A percentile compares a stretch with the other conserved stretches of the same genome.
Evolutionary conservation across 2,113 vertebrate genomes (phyloP).

Genomic region (Protomyctophum bolini): DNA sequence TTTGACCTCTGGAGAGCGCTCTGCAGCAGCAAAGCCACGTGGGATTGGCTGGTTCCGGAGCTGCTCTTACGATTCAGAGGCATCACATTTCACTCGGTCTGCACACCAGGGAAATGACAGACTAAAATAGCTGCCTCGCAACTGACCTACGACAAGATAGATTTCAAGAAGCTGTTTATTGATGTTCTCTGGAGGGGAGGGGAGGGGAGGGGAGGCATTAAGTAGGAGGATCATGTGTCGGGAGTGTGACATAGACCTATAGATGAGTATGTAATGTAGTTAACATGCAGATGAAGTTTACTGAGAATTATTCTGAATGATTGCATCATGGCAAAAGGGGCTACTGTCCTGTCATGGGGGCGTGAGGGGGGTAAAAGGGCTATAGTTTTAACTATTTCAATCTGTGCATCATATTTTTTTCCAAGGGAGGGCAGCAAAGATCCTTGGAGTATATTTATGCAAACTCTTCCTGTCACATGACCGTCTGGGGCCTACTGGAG

Average conservation of each 20-base stretch:
- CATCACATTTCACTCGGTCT: conserved; percentile 62
- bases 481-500: conserved; percentile 48
- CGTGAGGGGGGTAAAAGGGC: too few species aligned
- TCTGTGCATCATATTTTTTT: conserved; percentile 16
- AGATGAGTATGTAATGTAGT: too few species aligned
- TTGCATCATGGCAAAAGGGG: too few species aligned
- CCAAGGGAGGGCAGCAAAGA: conserved; percentile 72
- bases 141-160: conserved; percentile 46
- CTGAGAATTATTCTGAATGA: too few species aligned
- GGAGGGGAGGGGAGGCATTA: too few species aligned
- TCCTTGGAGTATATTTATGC: conserved; percentile 8
- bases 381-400: not conserved
- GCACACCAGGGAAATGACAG: conserved; percentile 47
- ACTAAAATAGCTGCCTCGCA: conserved; percentile 64
- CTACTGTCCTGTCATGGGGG: too few species aligned
- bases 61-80: conserved; percentile 14
- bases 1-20: conserved; percentile 20
- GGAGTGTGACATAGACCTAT: too few species aligned
- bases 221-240: too few species aligned
- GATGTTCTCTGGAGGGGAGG: conserved; percentile 1
- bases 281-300: too few species aligned
- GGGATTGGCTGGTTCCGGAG: conserved; percentile 52
- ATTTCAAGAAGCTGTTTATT: conserved; percentile 31
- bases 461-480: conserved; percentile 64
- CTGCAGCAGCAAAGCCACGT: conserved; percentile 31